Evolutionary conservation across 2,113 vertebrate species (phyloP), one percentile per base, ranked within the genome.

Genomic region (Menura novaehollandiae): DNA sequence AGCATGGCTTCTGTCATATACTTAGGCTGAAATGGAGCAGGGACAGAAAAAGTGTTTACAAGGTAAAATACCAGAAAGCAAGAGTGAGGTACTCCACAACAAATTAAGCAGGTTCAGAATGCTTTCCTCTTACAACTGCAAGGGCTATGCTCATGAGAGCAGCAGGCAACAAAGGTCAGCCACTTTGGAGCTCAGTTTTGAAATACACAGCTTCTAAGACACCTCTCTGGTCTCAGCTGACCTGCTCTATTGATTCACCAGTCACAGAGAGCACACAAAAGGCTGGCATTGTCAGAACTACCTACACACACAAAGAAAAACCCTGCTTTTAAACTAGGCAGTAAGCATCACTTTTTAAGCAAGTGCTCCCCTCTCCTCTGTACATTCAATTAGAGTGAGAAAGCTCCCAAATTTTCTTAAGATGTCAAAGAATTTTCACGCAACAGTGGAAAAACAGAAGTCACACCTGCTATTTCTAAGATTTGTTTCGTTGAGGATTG

Each of bases 1-100:
- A 99, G 97, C 97, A 99, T 98, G 79, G 99, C 98, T 98, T 99
- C 99, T 30, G 98, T 98, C 97, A 99, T 91, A 79, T 98, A 98
- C 89, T 98, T 98, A 1, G 99, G 98, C 99, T 99, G 95, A 67
- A 97, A 96, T 0, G 9, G 39, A 95, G 5, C 0, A 14, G 28
- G 9, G 39, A 72, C 44, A 74, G 19, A 33, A 72, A 93, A 84
- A 72, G 33, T 13, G 26, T 52, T 89, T 58, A 76, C 32, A 21
- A 26, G 7, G n/a, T 52, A 62, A 73, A 92, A 93, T 6, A 80
- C 4, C 33, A 51, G 27, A n/a, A 13, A 85, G 39, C 16, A 91
- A 62, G 43, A 77, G 71, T 13, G 3, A 82, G 30, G 27, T 14
- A 60, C 23, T 59, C 69, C 15, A 58, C 55, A 83, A 56, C 28